Conservation (phyloP, 2,888 invertebrate species). For the Drosophila melanosoma region DNA sequence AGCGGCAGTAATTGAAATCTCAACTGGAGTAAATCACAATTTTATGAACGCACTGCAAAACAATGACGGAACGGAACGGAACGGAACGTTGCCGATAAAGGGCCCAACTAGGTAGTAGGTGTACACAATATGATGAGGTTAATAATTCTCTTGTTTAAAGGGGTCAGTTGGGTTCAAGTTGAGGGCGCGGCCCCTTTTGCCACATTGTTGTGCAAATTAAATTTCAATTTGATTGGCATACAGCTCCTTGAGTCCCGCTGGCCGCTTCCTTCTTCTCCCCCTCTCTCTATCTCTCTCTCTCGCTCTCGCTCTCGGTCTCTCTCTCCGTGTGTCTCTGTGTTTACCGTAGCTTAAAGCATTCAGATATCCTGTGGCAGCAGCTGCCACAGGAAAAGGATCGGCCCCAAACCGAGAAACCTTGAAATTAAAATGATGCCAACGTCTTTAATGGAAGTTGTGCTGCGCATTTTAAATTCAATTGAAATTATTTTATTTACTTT, state of each 20-base stretch:
- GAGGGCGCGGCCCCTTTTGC: slow-evolving; percentile 9
- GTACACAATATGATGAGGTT: slow-evolving; percentile 65
- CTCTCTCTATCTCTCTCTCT: background rate
- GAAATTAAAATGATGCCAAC: slow-evolving; percentile 73
- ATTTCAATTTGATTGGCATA: slow-evolving; percentile 75
- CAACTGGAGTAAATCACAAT: slow-evolving; percentile 81
- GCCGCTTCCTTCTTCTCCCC: no score
- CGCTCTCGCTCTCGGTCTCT: background rate
- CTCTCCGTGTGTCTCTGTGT: background rate
- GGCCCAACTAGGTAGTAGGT: slow-evolving; percentile 25
- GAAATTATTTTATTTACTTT: slow-evolving; percentile 22
- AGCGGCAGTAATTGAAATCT: slow-evolving; percentile 82
- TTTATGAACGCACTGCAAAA: slow-evolving; percentile 67
- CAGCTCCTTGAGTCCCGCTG: slow-evolving; percentile 23
- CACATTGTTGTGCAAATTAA: slow-evolving; percentile 76
- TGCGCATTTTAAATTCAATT: slow-evolving; percentile 58
- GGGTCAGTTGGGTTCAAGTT: slow-evolving; percentile 53
- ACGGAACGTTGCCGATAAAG: slow-evolving; percentile 30
- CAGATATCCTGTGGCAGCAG: slow-evolving; percentile 32
- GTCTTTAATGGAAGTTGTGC: slow-evolving; percentile 75
- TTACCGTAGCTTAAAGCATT: slow-evolving; percentile 45
- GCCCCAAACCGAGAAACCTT: slow-evolving; percentile 22
- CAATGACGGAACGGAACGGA: slow-evolving; percentile 18
- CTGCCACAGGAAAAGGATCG: slow-evolving; percentile 24
- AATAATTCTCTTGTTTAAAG: slow-evolving; percentile 71